Evolutionary conservation across 2,888 invertebrate genomes (phyloP).

Genomic region (Cryptocheilus praepositus): DNA sequence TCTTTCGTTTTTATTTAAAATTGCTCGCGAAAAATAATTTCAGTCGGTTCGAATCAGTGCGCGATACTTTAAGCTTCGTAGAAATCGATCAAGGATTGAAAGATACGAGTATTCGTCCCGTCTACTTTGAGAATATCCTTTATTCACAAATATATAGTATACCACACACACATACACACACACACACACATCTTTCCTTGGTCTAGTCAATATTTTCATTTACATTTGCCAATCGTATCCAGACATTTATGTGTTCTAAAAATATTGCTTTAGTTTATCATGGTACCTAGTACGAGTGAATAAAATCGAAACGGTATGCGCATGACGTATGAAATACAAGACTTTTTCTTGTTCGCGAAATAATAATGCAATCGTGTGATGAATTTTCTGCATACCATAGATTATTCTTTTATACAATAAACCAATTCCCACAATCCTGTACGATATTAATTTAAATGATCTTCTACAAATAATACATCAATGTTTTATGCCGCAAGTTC

Average conservation of each 20-base stretch:
- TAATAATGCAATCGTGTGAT: slow-evolving; percentile 4
- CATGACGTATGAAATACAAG: slow-evolving; percentile 23
- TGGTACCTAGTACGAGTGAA: too few relatives aligned
- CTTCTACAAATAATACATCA: slow-evolving; percentile 31
- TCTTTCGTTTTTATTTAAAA: slow-evolving; percentile 37
- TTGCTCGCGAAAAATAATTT: slow-evolving; percentile 8
- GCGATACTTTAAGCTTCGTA: too few relatives aligned
- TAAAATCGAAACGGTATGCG: not conserved
- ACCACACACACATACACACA: not conserved
- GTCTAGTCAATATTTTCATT: slow-evolving; percentile 49
- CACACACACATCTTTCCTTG: slow-evolving; percentile 32
- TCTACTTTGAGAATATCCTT: slow-evolving; percentile 1
- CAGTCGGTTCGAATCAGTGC: too few relatives aligned
- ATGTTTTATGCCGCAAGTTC: slow-evolving; percentile 14
- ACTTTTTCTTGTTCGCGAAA: slow-evolving; percentile 22
- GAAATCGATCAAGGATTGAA: slow-evolving; percentile 8
- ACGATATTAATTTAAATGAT: slow-evolving; percentile 42
- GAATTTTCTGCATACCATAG: slow-evolving; percentile 32
- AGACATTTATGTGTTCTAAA: too few relatives aligned
- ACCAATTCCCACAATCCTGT: slow-evolving; percentile 26
- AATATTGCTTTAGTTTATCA: not conserved
- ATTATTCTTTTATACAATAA: slow-evolving; percentile 45
- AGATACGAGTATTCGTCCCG: not conserved
- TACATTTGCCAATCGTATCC: slow-evolving; percentile 18
- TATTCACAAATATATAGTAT: too few relatives aligned